A percentile compares a stretch with the other conserved stretches of the same genome.
phyloP scores from a whole-genome alignment of 2,888 invertebrate species.

The Strigamia maritima region DNA sequence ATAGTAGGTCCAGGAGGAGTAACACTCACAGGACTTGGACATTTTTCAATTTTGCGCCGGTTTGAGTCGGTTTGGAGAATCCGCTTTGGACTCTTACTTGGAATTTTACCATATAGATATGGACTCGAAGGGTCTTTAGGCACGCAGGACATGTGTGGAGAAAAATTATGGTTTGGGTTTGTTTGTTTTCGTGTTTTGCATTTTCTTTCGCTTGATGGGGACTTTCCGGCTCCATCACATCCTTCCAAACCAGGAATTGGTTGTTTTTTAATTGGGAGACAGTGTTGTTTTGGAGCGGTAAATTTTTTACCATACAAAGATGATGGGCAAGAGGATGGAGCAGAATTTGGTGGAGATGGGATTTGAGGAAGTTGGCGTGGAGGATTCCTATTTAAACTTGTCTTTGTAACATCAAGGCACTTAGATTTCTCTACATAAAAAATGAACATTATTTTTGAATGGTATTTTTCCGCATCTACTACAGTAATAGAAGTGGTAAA shows the following conservation, averaged over 20 bases:
- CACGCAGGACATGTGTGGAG: too few relatives aligned
- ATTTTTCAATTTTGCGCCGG: not conserved
- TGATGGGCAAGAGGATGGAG: not conserved
- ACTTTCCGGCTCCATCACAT: not conserved
- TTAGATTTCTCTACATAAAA: not conserved
- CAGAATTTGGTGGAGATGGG: not conserved
- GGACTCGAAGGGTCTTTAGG: not conserved
- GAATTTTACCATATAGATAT: not conserved
- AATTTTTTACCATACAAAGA: not conserved
- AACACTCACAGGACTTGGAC: not conserved
- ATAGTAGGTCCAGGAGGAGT: not conserved
- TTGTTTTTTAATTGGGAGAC: not conserved
- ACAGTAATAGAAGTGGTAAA: too few relatives aligned
- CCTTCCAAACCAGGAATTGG: not conserved
- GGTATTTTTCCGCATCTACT: too few relatives aligned
- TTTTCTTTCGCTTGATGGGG: not conserved
- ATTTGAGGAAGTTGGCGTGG: not conserved
- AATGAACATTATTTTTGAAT: too few relatives aligned
- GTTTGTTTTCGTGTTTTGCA: too few relatives aligned
- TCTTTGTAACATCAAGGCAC: not conserved
- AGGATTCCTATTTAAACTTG: not conserved
- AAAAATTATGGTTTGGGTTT: too few relatives aligned
- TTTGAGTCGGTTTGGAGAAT: not conserved
- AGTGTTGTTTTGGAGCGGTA: not conserved
- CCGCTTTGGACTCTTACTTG: not conserved